Evolutionary conservation across 2,113 vertebrate species (phyloP).

Genomic region (Leuciscus idus): DNA sequence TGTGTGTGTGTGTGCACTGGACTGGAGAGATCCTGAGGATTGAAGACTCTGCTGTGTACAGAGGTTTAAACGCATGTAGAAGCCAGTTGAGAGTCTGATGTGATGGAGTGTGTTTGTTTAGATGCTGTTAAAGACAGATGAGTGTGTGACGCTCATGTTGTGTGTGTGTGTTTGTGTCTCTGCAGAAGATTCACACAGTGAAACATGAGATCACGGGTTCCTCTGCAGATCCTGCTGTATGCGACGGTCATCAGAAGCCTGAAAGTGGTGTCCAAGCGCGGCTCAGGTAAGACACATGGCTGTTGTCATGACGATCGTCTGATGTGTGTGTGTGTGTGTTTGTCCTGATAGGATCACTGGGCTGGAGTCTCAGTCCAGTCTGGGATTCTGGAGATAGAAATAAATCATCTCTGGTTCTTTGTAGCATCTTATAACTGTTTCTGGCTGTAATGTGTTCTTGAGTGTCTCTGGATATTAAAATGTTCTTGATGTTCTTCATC

Average conservation of each 20-base stretch:
- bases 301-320: too few species aligned
- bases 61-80: background rate
- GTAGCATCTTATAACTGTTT: background rate
- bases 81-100: background rate
- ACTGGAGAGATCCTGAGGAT: background rate
- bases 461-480: background rate
- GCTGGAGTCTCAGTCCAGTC: background rate
- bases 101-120: background rate
- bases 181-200: conserved; percentile 76
- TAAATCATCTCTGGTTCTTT: background rate
- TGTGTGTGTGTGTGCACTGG: background rate
- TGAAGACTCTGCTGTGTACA: background rate
- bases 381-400: background rate
- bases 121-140: background rate
- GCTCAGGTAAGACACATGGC: conserved; percentile 83
- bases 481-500: background rate
- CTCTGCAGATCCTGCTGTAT: conserved; percentile 92
- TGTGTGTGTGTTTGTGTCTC: conserved; percentile 50
- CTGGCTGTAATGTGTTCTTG: background rate
- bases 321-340: too few species aligned
- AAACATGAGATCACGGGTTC: conserved; percentile 92
- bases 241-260: conserved; percentile 88
- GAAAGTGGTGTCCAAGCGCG: conserved; percentile 97
- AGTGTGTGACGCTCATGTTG: background rate
- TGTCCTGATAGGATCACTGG: background rate